These are phyloP conservation scores for Cryptotermes secundus DNA, from an alignment of 1,140 invertebrate genomes.

Conservation along the genomic window DNA sequence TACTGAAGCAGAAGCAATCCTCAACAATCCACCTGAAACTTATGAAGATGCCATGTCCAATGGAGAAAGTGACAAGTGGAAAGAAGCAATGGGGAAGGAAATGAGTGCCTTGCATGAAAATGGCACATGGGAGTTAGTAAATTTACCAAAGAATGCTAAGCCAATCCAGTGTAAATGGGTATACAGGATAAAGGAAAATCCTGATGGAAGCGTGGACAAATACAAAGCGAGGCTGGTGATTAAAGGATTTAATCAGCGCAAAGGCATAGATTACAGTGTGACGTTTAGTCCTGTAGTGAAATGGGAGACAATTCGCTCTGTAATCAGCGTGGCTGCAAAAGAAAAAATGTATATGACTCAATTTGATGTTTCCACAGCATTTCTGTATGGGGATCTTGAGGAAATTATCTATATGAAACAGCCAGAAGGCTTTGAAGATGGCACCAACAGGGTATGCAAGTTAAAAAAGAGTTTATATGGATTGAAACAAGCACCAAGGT, in stretches of 20 bases:
- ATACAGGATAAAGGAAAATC: too few relatives aligned
- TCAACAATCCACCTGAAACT: too few relatives aligned
- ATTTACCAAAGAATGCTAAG: background rate
- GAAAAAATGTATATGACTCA: slow-evolving; percentile 41
- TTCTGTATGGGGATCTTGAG: slow-evolving; percentile 47
- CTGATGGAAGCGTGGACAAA: too few relatives aligned
- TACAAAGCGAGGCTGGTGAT: slow-evolving; percentile 44
- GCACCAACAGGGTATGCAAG: slow-evolving; percentile 37
- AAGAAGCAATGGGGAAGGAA: too few relatives aligned
- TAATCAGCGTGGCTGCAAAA: slow-evolving; percentile 39
- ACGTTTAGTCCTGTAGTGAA: slow-evolving; percentile 44
- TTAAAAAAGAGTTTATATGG: too few relatives aligned
- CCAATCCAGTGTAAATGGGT: background rate
- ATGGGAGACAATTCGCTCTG: slow-evolving; percentile 39
- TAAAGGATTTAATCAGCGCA: slow-evolving; percentile 40
- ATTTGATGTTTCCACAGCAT: slow-evolving; percentile 46
- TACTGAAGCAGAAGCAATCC: too few relatives aligned
- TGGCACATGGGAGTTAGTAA: too few relatives aligned
- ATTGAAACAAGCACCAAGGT: too few relatives aligned
- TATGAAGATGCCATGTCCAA: too few relatives aligned
- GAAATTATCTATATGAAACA: slow-evolving; percentile 49
- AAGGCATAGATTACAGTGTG: slow-evolving; percentile 42
- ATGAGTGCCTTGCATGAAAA: too few relatives aligned
- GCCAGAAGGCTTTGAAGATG: slow-evolving; percentile 46
- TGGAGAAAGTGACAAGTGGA: too few relatives aligned